A percentile compares a stretch with the other conserved stretches of the same genome.
Evolutionary conservation across 1,140 invertebrate genomes (phyloP).

Genomic region (Brachystomella parvula): DNA sequence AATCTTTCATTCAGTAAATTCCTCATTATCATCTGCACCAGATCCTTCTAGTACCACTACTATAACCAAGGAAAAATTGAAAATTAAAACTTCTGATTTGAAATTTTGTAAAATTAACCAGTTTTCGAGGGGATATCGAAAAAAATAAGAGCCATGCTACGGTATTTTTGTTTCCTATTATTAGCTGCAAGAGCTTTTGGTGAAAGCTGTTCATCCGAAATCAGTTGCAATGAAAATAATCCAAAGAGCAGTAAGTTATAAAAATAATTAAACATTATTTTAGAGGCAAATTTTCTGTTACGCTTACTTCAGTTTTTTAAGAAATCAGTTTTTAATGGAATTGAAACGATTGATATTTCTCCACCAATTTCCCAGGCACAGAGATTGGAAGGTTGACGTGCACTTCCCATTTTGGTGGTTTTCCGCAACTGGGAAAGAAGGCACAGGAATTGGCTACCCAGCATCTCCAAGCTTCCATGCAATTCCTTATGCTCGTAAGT

Average conservation of each 20-base stretch:
- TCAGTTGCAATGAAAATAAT: neutral
- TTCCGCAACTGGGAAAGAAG: neutral
- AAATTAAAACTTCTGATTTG: too few species aligned
- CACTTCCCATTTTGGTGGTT: constrained; percentile 6
- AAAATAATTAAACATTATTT: neutral
- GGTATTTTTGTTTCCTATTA: neutral
- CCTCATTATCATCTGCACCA: too few species aligned
- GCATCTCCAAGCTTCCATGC: constrained; percentile 2
- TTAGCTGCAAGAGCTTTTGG: neutral
- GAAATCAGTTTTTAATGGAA: too few species aligned
- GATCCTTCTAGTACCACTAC: too few species aligned
- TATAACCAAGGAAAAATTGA: too few species aligned
- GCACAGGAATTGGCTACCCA: neutral
- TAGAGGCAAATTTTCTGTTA: too few species aligned
- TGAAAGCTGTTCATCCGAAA: neutral
- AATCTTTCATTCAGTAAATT: too few species aligned
- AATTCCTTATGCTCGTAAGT: neutral
- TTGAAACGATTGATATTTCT: too few species aligned
- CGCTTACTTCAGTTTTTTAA: too few species aligned
- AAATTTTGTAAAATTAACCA: too few species aligned
- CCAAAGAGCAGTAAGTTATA: neutral
- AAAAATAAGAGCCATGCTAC: too few species aligned
- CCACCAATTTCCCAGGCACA: neutral
- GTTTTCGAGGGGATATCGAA: too few species aligned
- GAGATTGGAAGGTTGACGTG: neutral